Base-by-base conservation (phyloP, 2,888 invertebrate genomes). In the Prenolepis imparis region DNA sequence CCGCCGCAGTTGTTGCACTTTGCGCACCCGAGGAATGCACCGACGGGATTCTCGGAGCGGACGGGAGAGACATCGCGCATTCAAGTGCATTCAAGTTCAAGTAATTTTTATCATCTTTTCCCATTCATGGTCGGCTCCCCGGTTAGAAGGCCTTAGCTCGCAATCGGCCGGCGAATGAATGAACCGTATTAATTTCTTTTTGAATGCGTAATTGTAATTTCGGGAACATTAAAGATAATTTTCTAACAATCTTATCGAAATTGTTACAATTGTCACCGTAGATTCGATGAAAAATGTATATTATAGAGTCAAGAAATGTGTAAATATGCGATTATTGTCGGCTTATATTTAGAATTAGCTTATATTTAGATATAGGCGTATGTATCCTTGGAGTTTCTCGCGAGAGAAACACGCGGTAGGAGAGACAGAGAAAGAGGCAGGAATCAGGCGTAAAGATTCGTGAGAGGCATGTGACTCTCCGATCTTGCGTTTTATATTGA, bases 401-500 rank as follows among this genome's bases (percentile, higher is more conserved):
- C 74, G 64, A 80, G 80, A 84, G 67, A 55, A 67, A 81, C 57
- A 74, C 63, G 28, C 44, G 59, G 24, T 24, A 18, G 39, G 21
- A 70, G 57, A 80, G 41, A 70, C 39, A 66, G 75, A 36, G 61
- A 44, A 52, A 55, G 52, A 32, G 73, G 36, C 39, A 61, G 52
- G 52, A 73, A 59, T 67, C 75, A 80, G 44, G 55, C 81, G 72
- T 72, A 70, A 52, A 74, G 59, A 44, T 68, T 67, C 61, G 83
- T 55, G 64, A 61, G 63, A 84, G 82, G 85, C 85, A 87, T 84
- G 86, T 77, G 86, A 64, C 77, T 77, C 83, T 83, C 83, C 78
- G 90, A 92, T 92, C 91, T 90, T 89, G 89, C 90, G 90, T 91
- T 89, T 91, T 91, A 91, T 92, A 93, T 93, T 92, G 92, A 93